Percentiles rank a stretch among this genome's conserved stretches.
Evolutionary conservation across 2,113 vertebrate species (phyloP).

Genomic region (Balaeniceps rex): DNA sequence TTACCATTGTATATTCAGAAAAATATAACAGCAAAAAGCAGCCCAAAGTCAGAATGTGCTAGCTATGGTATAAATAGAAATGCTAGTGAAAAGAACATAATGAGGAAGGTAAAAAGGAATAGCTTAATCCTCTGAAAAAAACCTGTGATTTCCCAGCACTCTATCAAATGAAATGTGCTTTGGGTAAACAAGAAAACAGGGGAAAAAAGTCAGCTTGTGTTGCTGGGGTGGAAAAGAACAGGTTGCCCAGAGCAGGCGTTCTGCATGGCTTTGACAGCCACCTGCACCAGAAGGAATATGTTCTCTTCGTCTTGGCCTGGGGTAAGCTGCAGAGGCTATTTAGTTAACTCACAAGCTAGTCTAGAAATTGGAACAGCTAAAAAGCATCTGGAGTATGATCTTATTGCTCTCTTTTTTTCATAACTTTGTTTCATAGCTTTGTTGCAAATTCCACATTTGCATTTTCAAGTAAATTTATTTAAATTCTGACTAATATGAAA

Average conservation of each 20-base stretch:
- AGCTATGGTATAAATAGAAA: background rate
- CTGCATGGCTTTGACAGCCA: background rate
- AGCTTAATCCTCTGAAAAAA: background rate
- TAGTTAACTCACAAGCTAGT: background rate
- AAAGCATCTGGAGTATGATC: background rate
- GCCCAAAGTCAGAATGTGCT: background rate
- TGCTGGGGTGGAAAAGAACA: background rate
- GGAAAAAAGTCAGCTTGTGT: background rate
- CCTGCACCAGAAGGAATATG: background rate
- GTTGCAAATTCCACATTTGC: background rate
- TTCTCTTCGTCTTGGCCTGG: background rate
- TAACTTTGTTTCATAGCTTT: background rate
- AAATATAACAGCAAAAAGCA: background rate
- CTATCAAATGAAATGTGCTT: background rate
- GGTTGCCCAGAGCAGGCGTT: background rate
- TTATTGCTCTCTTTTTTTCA: background rate
- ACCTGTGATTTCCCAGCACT: background rate
- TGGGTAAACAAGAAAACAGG: background rate
- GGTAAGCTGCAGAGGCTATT: background rate
- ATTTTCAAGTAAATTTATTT: background rate
- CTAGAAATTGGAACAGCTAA: background rate
- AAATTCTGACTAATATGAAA: background rate
- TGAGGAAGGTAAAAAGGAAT: background rate
- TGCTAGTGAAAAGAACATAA: background rate
- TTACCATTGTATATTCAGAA: background rate